These are phyloP conservation scores for Hybos culiciformis DNA, from an alignment of 2,888 invertebrate genomes.

Conservation along the genomic window DNA sequence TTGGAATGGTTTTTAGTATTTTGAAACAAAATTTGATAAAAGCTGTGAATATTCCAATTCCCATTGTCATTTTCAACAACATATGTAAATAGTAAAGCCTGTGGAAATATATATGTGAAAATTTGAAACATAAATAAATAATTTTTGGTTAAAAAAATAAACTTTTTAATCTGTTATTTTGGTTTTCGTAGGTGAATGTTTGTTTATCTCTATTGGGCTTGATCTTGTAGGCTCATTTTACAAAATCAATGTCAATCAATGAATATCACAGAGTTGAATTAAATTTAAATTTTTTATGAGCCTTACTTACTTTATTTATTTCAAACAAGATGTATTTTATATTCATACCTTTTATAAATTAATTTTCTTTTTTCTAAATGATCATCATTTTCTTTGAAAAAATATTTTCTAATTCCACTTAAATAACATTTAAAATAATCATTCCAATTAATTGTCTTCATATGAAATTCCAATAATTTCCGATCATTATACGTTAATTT, in stretches of 20 bases:
- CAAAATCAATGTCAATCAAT: no score
- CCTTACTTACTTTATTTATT: no score
- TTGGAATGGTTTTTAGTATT: conserved; percentile 26
- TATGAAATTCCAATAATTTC: conserved; percentile 40
- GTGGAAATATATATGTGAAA: no score
- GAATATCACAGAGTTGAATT: no score
- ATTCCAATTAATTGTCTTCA: conserved; percentile 51
- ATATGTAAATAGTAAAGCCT: conserved; percentile 30
- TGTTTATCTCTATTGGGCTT: no score
- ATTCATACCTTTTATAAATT: conserved; percentile 32
- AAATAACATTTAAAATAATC: conserved; percentile 51
- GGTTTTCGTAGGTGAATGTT: no score
- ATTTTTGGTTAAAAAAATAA: no score
- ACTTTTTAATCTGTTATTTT: no score
- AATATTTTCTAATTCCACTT: conserved; percentile 50
- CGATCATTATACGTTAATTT: conserved; percentile 22
- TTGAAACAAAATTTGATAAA: conserved; percentile 27
- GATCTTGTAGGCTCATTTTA: no score
- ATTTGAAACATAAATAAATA: no score
- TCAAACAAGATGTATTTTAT: no score
- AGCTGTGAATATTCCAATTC: conserved; percentile 29
- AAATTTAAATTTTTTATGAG: no score
- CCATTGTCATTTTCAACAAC: conserved; percentile 29
- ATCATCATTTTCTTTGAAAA: conserved; percentile 47
- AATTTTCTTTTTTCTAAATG: conserved; percentile 27